Percentiles rank a stretch among this genome's conserved stretches.
Evolutionary conservation across 2,888 invertebrate species (phyloP).

Genomic region (Byasa hedistus): DNA sequence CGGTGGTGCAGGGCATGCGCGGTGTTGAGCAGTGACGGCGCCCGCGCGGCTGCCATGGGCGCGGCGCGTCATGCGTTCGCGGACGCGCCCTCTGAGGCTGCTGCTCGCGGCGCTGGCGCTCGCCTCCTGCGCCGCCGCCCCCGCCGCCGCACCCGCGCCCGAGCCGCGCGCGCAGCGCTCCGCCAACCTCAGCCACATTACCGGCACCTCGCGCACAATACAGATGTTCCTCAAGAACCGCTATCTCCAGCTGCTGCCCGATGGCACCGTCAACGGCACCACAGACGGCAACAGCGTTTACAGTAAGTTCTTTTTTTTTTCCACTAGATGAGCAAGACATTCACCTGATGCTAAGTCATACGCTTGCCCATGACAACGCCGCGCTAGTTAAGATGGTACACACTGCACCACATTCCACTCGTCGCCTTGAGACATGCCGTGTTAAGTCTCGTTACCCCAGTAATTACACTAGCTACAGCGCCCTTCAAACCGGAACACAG

Average conservation of each 20-base stretch:
- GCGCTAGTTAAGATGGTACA: no score
- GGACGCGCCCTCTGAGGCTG: conserved; percentile 77
- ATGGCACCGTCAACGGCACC: conserved; percentile 92
- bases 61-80: conserved; percentile 77
- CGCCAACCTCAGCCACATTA: conserved; percentile 89
- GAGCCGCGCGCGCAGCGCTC: conserved; percentile 86
- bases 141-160: conserved; percentile 49
- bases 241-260: conserved; percentile 89
- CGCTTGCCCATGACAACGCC: no score
- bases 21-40: conserved; percentile 74
- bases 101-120: conserved; percentile 78
- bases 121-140: conserved; percentile 74
- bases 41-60: conserved; percentile 76
- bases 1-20: conserved; percentile 51
- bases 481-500: no score
- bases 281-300: conserved; percentile 88
- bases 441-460: no score
- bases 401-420: no score
- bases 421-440: no score
- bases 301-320: conserved; percentile 83
- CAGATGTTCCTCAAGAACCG: conserved; percentile 92
- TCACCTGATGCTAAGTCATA: no score
- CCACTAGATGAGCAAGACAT: no score
- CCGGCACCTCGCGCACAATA: conserved; percentile 88
- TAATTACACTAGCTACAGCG: no score